phyloP scores from a whole-genome alignment of 2,113 vertebrate species.

The Alaudala cheleensis region DNA sequence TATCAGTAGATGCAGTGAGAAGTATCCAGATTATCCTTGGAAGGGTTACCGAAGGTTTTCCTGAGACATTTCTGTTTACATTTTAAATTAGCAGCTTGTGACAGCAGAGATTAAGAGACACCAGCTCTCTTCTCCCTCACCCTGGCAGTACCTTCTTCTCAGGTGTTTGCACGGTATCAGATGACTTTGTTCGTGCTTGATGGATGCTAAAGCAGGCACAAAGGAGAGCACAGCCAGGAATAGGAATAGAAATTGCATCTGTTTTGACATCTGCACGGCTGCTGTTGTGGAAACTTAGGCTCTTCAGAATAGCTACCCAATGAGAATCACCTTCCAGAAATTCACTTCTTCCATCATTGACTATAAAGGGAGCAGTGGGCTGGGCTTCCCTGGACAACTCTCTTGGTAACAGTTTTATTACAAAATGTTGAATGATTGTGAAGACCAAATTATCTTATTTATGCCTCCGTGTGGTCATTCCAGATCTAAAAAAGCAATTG shows the following conservation, averaged over 20 bases:
- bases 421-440: background rate
- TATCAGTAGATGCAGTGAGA: fast-evolving
- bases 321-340: background rate
- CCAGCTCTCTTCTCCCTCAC: background rate
- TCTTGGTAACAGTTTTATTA: background rate
- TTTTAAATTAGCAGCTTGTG: background rate
- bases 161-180: fast-evolving
- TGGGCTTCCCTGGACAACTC: background rate
- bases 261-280: background rate
- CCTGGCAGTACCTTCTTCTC: background rate
- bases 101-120: background rate
- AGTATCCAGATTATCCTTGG: background rate
- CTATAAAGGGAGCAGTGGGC: background rate
- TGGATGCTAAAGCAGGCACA: background rate
- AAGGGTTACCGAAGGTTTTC: background rate
- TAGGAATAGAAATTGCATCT: fast-evolving
- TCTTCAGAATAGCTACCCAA: background rate
- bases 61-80: background rate
- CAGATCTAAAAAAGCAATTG: background rate
- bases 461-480: background rate
- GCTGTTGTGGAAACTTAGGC: background rate
- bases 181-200: fast-evolving
- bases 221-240: background rate
- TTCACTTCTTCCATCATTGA: background rate
- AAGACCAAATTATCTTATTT: background rate